Evolutionary conservation across 2,113 vertebrate species (phyloP).

Genomic region (Zosterops japonicus): DNA sequence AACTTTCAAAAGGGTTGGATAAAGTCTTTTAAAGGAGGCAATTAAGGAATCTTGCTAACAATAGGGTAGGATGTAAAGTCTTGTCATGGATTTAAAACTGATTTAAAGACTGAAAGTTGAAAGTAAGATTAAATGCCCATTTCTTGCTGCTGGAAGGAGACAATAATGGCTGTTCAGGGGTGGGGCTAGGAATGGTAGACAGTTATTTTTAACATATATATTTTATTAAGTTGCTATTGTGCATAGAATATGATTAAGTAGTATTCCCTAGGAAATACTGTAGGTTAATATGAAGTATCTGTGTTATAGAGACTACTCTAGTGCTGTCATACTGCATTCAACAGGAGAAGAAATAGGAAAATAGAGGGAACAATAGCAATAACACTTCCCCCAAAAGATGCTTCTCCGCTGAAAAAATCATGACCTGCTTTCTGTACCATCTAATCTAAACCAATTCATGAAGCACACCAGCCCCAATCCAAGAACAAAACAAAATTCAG

Average conservation of each 20-base stretch:
- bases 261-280: conserved; percentile 12
- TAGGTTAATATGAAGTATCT: neutral
- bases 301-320: neutral
- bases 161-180: conserved; percentile 57
- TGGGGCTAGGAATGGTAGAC: conserved; percentile 14
- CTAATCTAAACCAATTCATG: neutral
- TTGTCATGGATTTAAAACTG: conserved; percentile 69
- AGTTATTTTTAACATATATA: neutral
- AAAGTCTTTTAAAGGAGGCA: conserved; percentile 69
- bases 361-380: neutral
- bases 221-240: conserved; percentile 55
- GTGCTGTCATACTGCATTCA: neutral
- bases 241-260: conserved; percentile 33
- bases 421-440: neutral
- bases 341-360: conserved; percentile 22
- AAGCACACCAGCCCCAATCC: neutral
- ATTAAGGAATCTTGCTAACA: conserved; percentile 72
- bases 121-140: conserved; percentile 63
- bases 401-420: neutral
- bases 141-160: conserved; percentile 58
- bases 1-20: conserved; percentile 67
- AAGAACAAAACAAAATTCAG: neutral
- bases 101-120: conserved; percentile 67
- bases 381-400: neutral
- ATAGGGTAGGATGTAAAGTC: conserved; percentile 66